These are phyloP conservation scores for Rhineura floridana DNA, from an alignment of 2,113 vertebrate species.

Conservation along the genomic window DNA sequence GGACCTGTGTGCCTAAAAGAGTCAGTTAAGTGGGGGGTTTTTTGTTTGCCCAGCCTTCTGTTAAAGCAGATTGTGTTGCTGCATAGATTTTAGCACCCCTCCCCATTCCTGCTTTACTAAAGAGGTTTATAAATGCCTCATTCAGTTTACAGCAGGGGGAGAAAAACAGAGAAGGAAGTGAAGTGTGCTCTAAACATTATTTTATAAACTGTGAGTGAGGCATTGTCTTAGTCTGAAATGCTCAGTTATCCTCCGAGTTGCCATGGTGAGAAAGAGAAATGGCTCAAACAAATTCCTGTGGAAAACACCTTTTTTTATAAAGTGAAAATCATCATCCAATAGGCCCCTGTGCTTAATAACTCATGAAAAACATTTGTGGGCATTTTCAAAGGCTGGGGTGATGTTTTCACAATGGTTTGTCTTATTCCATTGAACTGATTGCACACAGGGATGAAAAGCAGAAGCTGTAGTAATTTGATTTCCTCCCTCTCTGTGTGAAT, in stretches of 20 bases:
- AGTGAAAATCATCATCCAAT: slow-evolving; percentile 56
- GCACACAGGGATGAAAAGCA: slow-evolving; percentile 9
- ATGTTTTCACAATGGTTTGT: background rate
- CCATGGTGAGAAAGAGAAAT: slow-evolving; percentile 62
- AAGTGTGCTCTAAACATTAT: slow-evolving; percentile 41
- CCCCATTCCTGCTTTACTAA: background rate
- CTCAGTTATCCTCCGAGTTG: slow-evolving; percentile 43
- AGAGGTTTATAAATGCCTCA: slow-evolving; percentile 41
- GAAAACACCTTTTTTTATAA: slow-evolving; percentile 50
- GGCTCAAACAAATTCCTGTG: slow-evolving; percentile 58
- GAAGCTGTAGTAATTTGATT: background rate
- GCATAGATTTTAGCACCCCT: slow-evolving; percentile 5
- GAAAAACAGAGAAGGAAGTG: slow-evolving; percentile 29
- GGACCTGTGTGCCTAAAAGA: background rate
- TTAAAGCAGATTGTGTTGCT: background rate
- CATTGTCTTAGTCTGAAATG: slow-evolving; percentile 39
- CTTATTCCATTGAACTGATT: background rate
- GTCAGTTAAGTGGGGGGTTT: background rate
- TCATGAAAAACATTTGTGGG: slow-evolving; percentile 23
- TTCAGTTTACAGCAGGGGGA: background rate
- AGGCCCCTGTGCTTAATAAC: slow-evolving; percentile 58
- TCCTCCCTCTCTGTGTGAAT: background rate
- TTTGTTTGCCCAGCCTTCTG: background rate
- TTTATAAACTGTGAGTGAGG: slow-evolving; percentile 17
- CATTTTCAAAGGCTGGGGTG: slow-evolving; percentile 36